Conservation (phyloP, 2,888 invertebrate genomes). For the Xanthorhoe designata region DNA sequence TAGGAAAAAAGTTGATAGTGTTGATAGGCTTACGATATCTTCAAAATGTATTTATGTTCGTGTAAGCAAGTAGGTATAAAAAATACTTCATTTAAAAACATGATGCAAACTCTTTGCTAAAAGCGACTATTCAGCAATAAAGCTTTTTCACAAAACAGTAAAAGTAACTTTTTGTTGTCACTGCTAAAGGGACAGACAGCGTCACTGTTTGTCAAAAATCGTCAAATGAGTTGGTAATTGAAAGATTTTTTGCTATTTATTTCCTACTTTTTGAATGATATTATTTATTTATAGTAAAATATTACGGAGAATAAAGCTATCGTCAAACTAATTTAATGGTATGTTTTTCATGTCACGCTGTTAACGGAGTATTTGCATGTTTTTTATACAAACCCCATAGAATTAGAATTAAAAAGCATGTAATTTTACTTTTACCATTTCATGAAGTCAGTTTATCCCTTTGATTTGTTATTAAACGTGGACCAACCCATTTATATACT, state of each 20-base stretch:
- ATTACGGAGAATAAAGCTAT: slow-evolving; percentile 15
- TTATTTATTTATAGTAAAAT: slow-evolving; percentile 34
- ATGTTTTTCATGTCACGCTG: not conserved
- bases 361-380: no score
- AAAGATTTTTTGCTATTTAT: not conserved
- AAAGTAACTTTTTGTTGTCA: slow-evolving; percentile 1
- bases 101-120: no score
- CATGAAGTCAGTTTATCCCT: not conserved
- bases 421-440: not conserved
- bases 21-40: no score
- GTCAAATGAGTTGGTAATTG: not conserved
- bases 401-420: no score
- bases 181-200: not conserved
- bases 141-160: not conserved
- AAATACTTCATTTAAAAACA: no score
- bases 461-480: no score
- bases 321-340: not conserved
- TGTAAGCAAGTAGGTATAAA: no score
- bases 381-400: no score
- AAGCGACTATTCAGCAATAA: no score
- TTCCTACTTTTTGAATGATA: slow-evolving; percentile 8
- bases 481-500: no score
- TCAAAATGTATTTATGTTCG: no score
- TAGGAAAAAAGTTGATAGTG: no score
- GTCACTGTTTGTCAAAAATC: not conserved